Conservation (phyloP, 2,113 vertebrate genomes). For the Cyprinodon tularosa region DNA sequence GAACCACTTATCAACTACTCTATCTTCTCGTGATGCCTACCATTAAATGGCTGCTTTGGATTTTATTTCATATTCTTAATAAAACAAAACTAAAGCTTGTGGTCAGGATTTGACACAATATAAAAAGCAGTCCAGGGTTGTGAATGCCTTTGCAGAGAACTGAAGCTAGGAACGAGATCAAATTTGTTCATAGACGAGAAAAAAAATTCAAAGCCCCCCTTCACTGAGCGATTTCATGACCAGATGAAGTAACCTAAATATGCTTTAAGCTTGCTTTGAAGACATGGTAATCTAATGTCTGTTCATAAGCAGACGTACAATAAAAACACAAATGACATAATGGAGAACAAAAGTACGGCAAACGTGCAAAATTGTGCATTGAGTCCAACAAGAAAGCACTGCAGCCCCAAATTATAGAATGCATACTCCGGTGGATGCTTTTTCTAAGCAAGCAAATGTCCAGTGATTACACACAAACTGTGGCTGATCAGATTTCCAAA, state of each 20-base stretch:
- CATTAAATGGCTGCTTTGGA: too few species aligned
- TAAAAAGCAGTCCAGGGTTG: background rate
- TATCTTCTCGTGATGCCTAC: too few species aligned
- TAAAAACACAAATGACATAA: background rate
- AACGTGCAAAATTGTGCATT: conserved; percentile 19
- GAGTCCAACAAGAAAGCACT: conserved; percentile 8
- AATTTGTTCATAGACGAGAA: background rate
- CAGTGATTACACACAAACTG: background rate
- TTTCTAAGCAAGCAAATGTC: conserved; percentile 7
- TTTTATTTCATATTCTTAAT: background rate
- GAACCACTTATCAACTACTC: too few species aligned
- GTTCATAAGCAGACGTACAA: background rate
- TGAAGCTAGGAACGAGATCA: background rate
- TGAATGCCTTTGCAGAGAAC: background rate
- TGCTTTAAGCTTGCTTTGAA: background rate
- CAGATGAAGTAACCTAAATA: background rate
- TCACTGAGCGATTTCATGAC: background rate
- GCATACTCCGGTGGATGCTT: background rate
- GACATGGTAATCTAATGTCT: background rate
- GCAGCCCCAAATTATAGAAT: conserved; percentile 1
- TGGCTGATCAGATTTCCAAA: conserved; percentile 10
- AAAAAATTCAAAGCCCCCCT: background rate
- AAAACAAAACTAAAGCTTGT: background rate
- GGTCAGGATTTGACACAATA: background rate
- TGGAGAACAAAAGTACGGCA: background rate